phyloP scores from a whole-genome alignment of 2,113 vertebrate species.

The Baryphthengus martii region DNA sequence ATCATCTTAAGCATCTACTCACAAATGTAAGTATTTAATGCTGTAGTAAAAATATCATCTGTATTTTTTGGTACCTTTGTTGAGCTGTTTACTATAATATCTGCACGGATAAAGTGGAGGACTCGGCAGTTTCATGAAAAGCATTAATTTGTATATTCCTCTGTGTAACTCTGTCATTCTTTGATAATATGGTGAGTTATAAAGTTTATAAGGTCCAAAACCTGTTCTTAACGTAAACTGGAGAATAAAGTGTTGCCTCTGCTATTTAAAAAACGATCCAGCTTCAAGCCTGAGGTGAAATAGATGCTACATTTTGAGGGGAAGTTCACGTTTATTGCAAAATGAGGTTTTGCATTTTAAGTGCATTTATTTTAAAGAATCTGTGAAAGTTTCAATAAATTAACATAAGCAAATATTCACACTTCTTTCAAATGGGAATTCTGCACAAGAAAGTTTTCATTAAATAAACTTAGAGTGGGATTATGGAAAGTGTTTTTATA shows the following conservation, averaged over 20 bases:
- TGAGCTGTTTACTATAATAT: neutral
- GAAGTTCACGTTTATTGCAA: neutral
- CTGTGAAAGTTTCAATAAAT: neutral
- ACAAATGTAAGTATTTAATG: constrained; percentile 73
- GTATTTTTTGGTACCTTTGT: neutral
- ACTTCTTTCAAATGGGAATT: neutral
- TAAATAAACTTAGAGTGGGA: neutral
- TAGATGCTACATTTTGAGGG: neutral
- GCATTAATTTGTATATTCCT: neutral
- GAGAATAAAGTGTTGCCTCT: neutral
- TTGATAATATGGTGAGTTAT: neutral
- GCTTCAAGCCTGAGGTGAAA: neutral
- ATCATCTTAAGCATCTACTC: constrained; percentile 78
- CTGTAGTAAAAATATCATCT: neutral
- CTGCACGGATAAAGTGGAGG: neutral
- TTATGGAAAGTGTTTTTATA: neutral
- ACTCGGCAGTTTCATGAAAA: neutral
- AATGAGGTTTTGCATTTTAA: neutral
- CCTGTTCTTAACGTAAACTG: neutral
- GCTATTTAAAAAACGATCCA: neutral
- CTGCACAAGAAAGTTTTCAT: neutral
- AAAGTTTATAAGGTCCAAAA: neutral
- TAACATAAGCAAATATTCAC: neutral
- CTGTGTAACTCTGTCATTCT: neutral
- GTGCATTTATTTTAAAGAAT: neutral